Percentiles rank a stretch among this genome's conserved stretches.
These are phyloP conservation scores for Kradibia gibbosae DNA, from an alignment of 1,140 invertebrate genomes.

Conservation along the genomic window DNA sequence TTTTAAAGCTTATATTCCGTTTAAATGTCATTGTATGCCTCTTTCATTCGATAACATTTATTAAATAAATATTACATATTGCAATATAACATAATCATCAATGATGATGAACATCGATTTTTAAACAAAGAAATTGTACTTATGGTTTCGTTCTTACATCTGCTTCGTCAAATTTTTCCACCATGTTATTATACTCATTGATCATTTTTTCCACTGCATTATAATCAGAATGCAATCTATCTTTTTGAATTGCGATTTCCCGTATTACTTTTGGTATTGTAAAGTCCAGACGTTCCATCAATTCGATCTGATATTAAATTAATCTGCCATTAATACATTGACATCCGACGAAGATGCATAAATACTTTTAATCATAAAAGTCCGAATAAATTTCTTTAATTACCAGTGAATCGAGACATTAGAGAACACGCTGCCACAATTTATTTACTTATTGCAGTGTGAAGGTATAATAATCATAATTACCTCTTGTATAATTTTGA, in stretches of 20 bases:
- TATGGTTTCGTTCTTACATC: conserved; percentile 70
- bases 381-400: conserved; percentile 20
- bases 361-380: not conserved
- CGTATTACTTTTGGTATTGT: conserved; percentile 78
- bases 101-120: too few relatives aligned
- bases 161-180: conserved; percentile 75
- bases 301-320: conserved; percentile 72
- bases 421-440: too few relatives aligned
- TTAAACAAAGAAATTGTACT: conserved; percentile 4
- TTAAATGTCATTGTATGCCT: too few relatives aligned
- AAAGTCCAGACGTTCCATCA: conserved; percentile 84
- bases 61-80: too few relatives aligned
- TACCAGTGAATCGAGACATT: too few relatives aligned
- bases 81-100: too few relatives aligned
- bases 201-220: conserved; percentile 76
- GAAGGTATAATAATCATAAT: not conserved
- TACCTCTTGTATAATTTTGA: conserved; percentile 81
- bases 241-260: conserved; percentile 80
- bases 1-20: too few relatives aligned
- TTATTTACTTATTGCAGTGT: not conserved
- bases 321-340: not conserved
- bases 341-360: too few relatives aligned
- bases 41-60: too few relatives aligned
- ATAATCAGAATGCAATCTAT: conserved; percentile 77
- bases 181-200: conserved; percentile 75